phyloP scores from a whole-genome alignment of 1,140 invertebrate genomes.

The Lepeophtheirus salmonis region DNA sequence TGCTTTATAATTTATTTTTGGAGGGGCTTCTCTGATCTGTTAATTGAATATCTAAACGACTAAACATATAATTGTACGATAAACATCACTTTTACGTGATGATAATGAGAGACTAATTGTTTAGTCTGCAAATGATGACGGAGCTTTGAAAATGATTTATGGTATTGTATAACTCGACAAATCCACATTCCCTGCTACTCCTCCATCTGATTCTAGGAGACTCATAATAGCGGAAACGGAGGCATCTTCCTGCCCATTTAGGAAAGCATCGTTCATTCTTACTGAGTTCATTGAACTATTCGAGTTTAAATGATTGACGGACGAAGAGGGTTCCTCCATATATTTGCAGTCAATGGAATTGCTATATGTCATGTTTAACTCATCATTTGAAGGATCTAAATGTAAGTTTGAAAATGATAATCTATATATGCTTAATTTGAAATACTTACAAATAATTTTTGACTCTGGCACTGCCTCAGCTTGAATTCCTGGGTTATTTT shows the following conservation, averaged over 20 bases:
- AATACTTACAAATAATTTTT: not conserved
- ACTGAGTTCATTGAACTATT: not conserved
- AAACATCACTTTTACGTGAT: no score
- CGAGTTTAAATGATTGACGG: not conserved
- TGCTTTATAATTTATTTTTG: no score
- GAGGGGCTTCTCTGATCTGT: no score
- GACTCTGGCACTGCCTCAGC: not conserved
- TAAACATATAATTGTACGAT: no score
- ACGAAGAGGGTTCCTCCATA: not conserved
- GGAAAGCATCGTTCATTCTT: slow-evolving; percentile 26
- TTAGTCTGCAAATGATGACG: no score
- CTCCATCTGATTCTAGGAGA: slow-evolving; percentile 58
- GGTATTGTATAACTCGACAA: not conserved
- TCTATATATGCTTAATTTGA: not conserved
- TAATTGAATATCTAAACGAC: no score
- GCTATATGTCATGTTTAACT: not conserved
- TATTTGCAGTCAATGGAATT: slow-evolving; percentile 1
- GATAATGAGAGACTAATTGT: no score
- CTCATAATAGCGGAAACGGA: slow-evolving; percentile 85
- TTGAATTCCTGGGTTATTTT: not conserved
- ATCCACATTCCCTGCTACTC: slow-evolving; percentile 50
- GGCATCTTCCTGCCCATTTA: slow-evolving; percentile 50
- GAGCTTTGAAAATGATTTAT: no score
- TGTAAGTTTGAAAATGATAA: not conserved
- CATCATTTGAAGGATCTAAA: not conserved